Evolutionary conservation across 1,140 invertebrate species (phyloP), one percentile per base, ranked within the genome.

Genomic region (Drosophila insularis): DNA sequence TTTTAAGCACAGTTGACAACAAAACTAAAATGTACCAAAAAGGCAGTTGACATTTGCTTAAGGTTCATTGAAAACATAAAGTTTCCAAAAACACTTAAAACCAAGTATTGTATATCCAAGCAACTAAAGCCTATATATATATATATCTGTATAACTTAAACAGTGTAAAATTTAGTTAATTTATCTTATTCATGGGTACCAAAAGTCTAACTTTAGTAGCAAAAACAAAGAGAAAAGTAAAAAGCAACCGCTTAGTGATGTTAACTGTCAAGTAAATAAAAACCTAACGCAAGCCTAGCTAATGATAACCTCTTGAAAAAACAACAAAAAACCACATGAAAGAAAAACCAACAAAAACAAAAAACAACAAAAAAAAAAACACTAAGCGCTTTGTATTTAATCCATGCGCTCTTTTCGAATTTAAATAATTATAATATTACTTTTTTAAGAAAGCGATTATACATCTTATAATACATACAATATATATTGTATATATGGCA

Each of bases 401-500:
- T 60, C 70, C 63, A 64, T 71, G 82, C 82, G 82, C 82, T 87
- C 82, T 89, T 82, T 87, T 87, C 82, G 82, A 87, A 87, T 87
- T 87, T 87, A 87, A 87, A 82, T 87, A 87, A 80, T 73, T 89
- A 61, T 87, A 87, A 87, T 81, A 53, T 66, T 67, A 85, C 68
- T 69, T 85, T 71, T 60, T 58, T 81, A 86, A 70, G 23, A 64
- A 68, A 53, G 32, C 43, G 43, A 50, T 21, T 50, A 50, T 40
- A 40, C 39, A 40, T 40, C 11, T 13, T 14, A 40, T 14, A 46
- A 14, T 43, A 35, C 63, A 63, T n/a, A n/a, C n/a, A n/a, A n/a
- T n/a, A n/a, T n/a, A n/a, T n/a, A n/a, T n/a, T n/a, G n/a, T n/a
- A 64, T 68, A 31, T 71, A 56, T 76, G 63, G 55, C 53, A 39